Percentiles rank a stretch among this genome's conserved stretches.
Conservation (phyloP, 2,113 vertebrate species). For the Nothobranchius kuhntae region DNA sequence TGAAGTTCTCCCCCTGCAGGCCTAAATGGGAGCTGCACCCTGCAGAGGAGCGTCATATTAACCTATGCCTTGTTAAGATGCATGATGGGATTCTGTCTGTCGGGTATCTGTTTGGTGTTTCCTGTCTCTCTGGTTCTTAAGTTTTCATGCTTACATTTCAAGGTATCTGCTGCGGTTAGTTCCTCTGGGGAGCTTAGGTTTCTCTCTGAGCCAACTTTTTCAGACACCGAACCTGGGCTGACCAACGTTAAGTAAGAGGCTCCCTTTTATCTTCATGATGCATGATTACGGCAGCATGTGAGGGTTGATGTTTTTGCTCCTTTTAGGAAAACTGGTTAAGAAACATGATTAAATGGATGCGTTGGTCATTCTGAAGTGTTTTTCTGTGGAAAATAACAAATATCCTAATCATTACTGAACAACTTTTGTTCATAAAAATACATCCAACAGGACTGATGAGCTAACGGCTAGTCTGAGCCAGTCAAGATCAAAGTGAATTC, state of each 20-base stretch:
- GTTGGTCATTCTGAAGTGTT: no score
- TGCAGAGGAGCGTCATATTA: no score
- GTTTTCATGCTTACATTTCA: slow-evolving; percentile 52
- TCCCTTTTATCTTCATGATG: background rate
- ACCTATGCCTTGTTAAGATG: background rate
- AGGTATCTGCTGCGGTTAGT: slow-evolving; percentile 82
- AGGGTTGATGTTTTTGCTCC: background rate
- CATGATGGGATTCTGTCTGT: background rate
- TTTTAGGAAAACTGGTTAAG: background rate
- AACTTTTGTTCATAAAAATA: no score
- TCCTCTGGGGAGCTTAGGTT: slow-evolving; percentile 81
- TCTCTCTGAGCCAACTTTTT: slow-evolving; percentile 71
- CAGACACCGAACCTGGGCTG: slow-evolving; percentile 79
- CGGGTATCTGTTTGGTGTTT: background rate
- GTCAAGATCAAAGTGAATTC: no score
- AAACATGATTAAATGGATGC: no score
- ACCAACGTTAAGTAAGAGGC: slow-evolving; percentile 79
- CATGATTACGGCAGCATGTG: background rate
- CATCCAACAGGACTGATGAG: no score
- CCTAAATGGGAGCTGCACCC: background rate
- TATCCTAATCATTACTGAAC: no score
- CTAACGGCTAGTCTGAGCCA: no score
- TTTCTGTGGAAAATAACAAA: no score
- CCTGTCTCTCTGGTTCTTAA: slow-evolving; percentile 11
- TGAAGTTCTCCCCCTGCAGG: background rate